A percentile compares a stretch with the other conserved stretches of the same genome.
phyloP scores from a whole-genome alignment of 2,113 vertebrate species.

The Laterallus jamaicensis region DNA sequence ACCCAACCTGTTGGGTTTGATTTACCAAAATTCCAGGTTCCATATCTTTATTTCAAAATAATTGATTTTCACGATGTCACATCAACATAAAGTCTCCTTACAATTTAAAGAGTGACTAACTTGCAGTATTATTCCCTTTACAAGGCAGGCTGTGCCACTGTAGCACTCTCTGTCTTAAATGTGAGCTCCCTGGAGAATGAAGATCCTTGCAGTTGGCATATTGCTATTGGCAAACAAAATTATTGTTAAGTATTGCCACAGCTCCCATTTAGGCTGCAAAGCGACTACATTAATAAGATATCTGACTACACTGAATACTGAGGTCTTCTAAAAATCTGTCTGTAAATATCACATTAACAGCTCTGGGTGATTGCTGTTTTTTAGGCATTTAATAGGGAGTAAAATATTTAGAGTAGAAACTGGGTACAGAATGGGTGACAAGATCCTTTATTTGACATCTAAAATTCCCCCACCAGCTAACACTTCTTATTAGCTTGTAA shows the following conservation, averaged over 20 bases:
- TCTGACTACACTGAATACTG: not conserved
- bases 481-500: not conserved
- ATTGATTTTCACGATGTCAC: not conserved
- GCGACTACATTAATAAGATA: not conserved
- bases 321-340: not conserved
- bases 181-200: not conserved
- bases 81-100: not conserved
- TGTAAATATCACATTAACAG: not conserved
- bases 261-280: not conserved
- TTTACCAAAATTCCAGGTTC: not conserved
- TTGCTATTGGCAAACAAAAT: not conserved
- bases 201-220: not conserved
- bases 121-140: not conserved
- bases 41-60: not conserved
- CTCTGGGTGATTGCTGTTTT: not conserved
- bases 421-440: not conserved
- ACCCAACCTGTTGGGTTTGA: not conserved
- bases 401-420: not conserved
- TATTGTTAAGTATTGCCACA: not conserved
- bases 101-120: not conserved
- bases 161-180: not conserved
- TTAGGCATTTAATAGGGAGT: not conserved
- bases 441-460: not conserved
- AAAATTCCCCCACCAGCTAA: not conserved
- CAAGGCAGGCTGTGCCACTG: not conserved